Evolutionary conservation across 2,797 vertebrate genomes (phyloP), one percentile per base, ranked within the genome.

Genomic region (Scarus forsteni): DNA sequence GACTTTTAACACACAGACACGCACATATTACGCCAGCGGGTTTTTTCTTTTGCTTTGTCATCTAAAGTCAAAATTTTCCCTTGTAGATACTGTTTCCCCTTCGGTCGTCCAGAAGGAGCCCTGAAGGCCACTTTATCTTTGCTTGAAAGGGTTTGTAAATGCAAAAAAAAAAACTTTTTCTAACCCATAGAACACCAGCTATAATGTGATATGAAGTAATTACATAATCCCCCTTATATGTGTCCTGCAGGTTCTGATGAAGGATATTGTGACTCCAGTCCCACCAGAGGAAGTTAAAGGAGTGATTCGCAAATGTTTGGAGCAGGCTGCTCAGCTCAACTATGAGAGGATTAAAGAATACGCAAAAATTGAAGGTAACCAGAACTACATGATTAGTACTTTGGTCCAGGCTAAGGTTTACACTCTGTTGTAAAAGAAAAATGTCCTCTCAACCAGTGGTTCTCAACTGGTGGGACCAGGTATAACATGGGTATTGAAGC

Each of bases 241-340:
- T 75, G 46, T 58, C 79, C 56, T 63, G 43, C 63, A 95, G 95
- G 95, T 95, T 68, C 94, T 99, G 90, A 99, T 99, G 98, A 99
- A 99, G 94, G 98, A 99, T 92, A 99, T 99, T 79, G 98, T 98
- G 90, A 99, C 98, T 79, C 98, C 97, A 3, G 98, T 99, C 80
- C 97, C 98, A 78, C 97, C 96, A 91, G 98, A 99, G 73, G 98
- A 99, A 85, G 98, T 99, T 82, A 99, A 99, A 95, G 95, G 95
- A 81, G 98, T 99, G 67, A 99, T 99, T 91, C 98, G 98, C 90
- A 99, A 98, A 96, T 98, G 97, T 94, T 94, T 99, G 93, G 98
- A 99, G 91, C 97, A 99, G 93, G 98, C 98, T 38, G 98, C 98
- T 83, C 94, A 98, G 88, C 96, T 98, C 87, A 99, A 99, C 95